Conservation (phyloP, 1,140 invertebrate genomes). For the Cotesia chilonis region DNA sequence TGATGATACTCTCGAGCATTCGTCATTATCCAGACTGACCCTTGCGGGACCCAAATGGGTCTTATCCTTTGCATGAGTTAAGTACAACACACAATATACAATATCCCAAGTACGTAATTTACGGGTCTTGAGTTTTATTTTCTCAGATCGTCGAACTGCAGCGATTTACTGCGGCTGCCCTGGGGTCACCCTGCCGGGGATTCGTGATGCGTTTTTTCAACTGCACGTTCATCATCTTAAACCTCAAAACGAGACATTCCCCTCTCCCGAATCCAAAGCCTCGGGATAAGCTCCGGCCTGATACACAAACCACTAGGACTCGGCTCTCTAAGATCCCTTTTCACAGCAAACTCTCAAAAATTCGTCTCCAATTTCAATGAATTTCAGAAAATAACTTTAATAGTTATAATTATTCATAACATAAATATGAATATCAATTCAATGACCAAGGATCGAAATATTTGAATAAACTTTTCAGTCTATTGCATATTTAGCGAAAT, state of each 20-base stretch:
- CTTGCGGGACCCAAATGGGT: conserved; percentile 48
- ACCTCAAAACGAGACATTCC: neutral
- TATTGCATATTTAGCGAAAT: too few relatives aligned
- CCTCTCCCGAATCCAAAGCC: neutral
- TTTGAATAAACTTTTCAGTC: too few relatives aligned
- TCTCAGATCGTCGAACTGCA: conserved; percentile 44
- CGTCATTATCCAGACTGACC: conserved; percentile 55
- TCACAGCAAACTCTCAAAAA: too few relatives aligned
- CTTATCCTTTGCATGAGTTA: conserved; percentile 52
- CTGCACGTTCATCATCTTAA: conserved; percentile 11
- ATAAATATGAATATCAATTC: too few relatives aligned
- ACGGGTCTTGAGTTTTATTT: conserved; percentile 52
- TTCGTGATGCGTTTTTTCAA: conserved; percentile 28
- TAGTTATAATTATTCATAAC: too few relatives aligned
- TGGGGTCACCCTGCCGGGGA: conserved; percentile 56
- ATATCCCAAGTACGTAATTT: conserved; percentile 57
- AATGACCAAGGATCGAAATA: too few relatives aligned
- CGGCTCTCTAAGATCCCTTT: too few relatives aligned
- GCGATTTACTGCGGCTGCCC: conserved; percentile 59
- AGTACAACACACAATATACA: too few relatives aligned
- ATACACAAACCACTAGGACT: too few relatives aligned
- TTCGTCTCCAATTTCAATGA: too few relatives aligned
- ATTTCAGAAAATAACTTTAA: too few relatives aligned
- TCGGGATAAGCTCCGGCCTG: too few relatives aligned
- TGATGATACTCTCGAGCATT: conserved; percentile 24